Base-by-base conservation (phyloP, 2,113 vertebrate genomes). In the Halcyon senegalensis region DNA sequence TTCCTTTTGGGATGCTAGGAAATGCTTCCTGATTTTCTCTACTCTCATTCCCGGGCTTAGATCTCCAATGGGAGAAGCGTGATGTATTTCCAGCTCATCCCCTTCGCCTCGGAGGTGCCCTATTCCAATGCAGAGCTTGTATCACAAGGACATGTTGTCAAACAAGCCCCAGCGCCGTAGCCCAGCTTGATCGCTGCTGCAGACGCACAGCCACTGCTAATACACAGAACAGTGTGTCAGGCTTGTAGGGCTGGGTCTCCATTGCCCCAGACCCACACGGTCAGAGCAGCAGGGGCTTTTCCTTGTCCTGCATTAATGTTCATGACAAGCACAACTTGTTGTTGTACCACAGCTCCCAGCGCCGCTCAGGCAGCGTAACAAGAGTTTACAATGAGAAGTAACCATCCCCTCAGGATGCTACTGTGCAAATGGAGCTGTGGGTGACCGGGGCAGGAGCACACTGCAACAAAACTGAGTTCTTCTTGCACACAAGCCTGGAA, bases 181-280 rank as follows among this genome's bases (percentile, higher is more conserved):
- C 44, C 50, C 41, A 31, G 9, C 41, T 84, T 0, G 0, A 44
- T 46, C 0, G 0, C 56, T 72, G 56, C 68, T 69, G 66, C 1
- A 3, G 70, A 83, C 0, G 10, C 46, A 68, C 35, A 31, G 24
- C 9, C 72, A 43, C 41, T 77, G 67, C 41, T 56, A 35, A 62
- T 16, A 27, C 46, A 41, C 37, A 75, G 33, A 66, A 21, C 50
- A 16, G 23, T 13, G 1, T 51, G 50, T 75, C 31, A 21, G 62
- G 35, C 25, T 64, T 17, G 24, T 20, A 24, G 27, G 50, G 18
- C 33, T 79, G 84, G 16, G 7, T 76, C 46, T 72, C 35, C 0
- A 2, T 37, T 63, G 50, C 44, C 44, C 55, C 7, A 2, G 27
- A 37, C 31, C 33, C 11, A 1, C 0, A 1, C 1, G 2, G 37